Percentiles rank a stretch among this genome's conserved stretches.
Conservation (phyloP, 2,888 invertebrate genomes). For the Eulithis testata region DNA sequence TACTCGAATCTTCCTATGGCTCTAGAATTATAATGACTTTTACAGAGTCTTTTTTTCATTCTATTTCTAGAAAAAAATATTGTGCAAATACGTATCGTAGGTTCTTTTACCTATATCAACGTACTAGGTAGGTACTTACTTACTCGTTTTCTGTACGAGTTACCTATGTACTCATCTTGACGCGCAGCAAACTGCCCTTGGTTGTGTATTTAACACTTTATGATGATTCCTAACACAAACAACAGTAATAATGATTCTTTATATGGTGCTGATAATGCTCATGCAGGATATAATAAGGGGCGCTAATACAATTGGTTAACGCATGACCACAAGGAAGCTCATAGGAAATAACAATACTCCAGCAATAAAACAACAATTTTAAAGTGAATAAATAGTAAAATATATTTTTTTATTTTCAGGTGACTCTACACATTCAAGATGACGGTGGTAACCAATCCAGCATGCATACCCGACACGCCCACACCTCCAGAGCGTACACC, state of each 20-base stretch:
- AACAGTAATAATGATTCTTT: constrained; percentile 77
- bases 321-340: constrained; percentile 49
- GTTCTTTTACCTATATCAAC: too few species aligned
- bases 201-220: constrained; percentile 66
- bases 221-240: constrained; percentile 65
- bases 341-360: constrained; percentile 42
- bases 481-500: constrained; percentile 24
- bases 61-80: too few species aligned
- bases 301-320: constrained; percentile 68
- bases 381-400: not conserved
- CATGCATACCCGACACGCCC: constrained; percentile 49
- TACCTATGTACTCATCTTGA: constrained; percentile 27
- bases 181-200: constrained; percentile 66
- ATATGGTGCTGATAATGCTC: constrained; percentile 69
- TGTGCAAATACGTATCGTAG: too few species aligned
- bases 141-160: too few species aligned
- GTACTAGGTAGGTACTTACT: too few species aligned
- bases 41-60: too few species aligned
- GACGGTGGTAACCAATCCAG: constrained; percentile 80
- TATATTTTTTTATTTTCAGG: constrained; percentile 55
- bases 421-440: constrained; percentile 58
- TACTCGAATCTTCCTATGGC: too few species aligned
- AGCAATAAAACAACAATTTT: constrained; percentile 26
- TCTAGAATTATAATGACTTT: too few species aligned
- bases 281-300: constrained; percentile 64